A percentile compares a stretch with the other conserved stretches of the same genome.
Conservation (phyloP, 2,113 vertebrate genomes). For the Octodon degus region DNA sequence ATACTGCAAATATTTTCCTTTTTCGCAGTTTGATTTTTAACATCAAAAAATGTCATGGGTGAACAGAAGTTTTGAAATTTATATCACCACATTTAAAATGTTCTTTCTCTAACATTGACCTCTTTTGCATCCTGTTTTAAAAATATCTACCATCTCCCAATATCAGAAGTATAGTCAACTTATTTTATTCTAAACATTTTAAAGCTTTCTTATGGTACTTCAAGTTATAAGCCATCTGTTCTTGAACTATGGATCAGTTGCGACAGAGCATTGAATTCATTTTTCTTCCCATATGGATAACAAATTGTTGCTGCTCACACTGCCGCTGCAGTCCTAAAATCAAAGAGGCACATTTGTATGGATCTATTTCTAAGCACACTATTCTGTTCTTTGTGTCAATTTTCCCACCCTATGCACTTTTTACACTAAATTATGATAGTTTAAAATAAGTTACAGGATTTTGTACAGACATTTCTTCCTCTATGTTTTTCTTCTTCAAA, state of each 20-base stretch:
- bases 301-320: conserved; percentile 54
- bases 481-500: background rate
- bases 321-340: conserved; percentile 27
- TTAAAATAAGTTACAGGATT: conserved; percentile 53
- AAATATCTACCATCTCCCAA: background rate
- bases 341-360: background rate
- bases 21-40: background rate
- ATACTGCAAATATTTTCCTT: background rate
- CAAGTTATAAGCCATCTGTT: conserved; percentile 8
- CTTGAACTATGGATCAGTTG: conserved; percentile 51
- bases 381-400: conserved; percentile 14
- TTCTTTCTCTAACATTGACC: background rate
- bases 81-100: background rate
- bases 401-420: background rate
- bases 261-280: conserved; percentile 8
- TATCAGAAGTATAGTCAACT: background rate
- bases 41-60: background rate
- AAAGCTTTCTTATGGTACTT: conserved; percentile 25
- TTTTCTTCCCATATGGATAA: conserved; percentile 41
- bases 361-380: background rate
- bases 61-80: background rate
- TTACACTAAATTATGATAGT: conserved; percentile 27
- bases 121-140: background rate
- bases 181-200: conserved; percentile 13
- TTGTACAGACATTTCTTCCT: background rate